Conservation (phyloP, 2,888 invertebrate genomes). For the Stenurella melanura region DNA sequence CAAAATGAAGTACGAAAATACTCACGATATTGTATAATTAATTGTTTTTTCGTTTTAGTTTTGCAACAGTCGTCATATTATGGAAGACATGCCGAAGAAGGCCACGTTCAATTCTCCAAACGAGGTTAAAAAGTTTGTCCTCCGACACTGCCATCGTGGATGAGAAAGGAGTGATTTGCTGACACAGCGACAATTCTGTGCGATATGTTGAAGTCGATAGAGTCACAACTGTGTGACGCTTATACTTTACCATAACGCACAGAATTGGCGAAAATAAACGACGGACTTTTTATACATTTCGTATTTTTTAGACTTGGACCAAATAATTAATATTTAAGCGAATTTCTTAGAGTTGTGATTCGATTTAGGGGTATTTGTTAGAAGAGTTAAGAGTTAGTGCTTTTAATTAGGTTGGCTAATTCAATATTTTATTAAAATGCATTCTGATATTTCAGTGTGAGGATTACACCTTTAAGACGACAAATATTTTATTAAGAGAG, state of each 20-base stretch:
- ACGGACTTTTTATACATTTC: slow-evolving; percentile 46
- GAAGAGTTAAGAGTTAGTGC: slow-evolving; percentile 51
- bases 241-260: slow-evolving; percentile 61
- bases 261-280: slow-evolving; percentile 63
- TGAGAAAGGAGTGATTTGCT: slow-evolving; percentile 94
- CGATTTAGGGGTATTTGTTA: slow-evolving; percentile 56
- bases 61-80: slow-evolving; percentile 63
- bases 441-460: slow-evolving; percentile 19
- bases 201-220: slow-evolving; percentile 93
- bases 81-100: slow-evolving; percentile 75
- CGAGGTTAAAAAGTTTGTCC: slow-evolving; percentile 87
- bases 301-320: slow-evolving; percentile 58
- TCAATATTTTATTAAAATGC: slow-evolving; percentile 26
- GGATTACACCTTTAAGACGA: background rate
- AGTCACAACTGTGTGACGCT: slow-evolving; percentile 91
- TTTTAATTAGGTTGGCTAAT: slow-evolving; percentile 41
- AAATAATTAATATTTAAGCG: slow-evolving; percentile 59
- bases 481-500: background rate
- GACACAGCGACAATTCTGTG: slow-evolving; percentile 97
- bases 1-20: no score
- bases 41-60: slow-evolving; percentile 51
- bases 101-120: slow-evolving; percentile 86
- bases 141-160: slow-evolving; percentile 90
- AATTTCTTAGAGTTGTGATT: slow-evolving; percentile 65
- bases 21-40: background rate